Conservation (phyloP, 2,888 invertebrate species). For the Ornithoptera alexandrae region DNA sequence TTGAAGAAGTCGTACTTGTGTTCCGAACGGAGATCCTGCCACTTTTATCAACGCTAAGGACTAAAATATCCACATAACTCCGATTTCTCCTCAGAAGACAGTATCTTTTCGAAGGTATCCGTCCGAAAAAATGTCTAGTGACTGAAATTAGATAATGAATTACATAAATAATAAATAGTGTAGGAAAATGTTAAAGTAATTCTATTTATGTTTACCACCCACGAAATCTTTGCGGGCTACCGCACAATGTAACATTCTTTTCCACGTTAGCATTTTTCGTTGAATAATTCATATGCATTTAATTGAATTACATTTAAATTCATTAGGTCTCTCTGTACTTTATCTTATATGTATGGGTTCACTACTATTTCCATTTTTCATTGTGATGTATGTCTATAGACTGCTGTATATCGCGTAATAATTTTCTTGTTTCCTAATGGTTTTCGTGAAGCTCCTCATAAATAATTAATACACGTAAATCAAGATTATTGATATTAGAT, state of each 20-base stretch:
- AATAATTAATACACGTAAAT: constrained; percentile 19
- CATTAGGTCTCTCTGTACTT: constrained; percentile 50
- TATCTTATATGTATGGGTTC: constrained; percentile 34
- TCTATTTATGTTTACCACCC: constrained; percentile 55
- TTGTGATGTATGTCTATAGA: constrained; percentile 24
- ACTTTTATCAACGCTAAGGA: too few species aligned
- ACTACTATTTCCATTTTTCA: constrained; percentile 36
- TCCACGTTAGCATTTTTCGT: constrained; percentile 63
- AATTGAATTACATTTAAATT: constrained; percentile 76
- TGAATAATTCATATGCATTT: constrained; percentile 76
- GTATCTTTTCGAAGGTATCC: too few species aligned
- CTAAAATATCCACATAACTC: too few species aligned
- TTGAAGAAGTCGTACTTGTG: too few species aligned
- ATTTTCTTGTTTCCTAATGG: constrained; percentile 11
- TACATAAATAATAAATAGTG: too few species aligned
- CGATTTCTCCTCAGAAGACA: too few species aligned
- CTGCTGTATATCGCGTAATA: constrained; percentile 3
- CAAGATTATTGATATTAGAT: constrained; percentile 30
- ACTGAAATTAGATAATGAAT: too few species aligned
- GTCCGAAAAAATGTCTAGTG: too few species aligned
- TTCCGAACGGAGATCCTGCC: too few species aligned
- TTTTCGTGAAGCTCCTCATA: constrained; percentile 1
- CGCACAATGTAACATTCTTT: constrained; percentile 64
- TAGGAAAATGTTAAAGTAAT: too few species aligned
- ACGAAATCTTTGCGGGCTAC: constrained; percentile 50